phyloP scores from a whole-genome alignment of 2,113 vertebrate genomes.

The Bungarus multicinctus region DNA sequence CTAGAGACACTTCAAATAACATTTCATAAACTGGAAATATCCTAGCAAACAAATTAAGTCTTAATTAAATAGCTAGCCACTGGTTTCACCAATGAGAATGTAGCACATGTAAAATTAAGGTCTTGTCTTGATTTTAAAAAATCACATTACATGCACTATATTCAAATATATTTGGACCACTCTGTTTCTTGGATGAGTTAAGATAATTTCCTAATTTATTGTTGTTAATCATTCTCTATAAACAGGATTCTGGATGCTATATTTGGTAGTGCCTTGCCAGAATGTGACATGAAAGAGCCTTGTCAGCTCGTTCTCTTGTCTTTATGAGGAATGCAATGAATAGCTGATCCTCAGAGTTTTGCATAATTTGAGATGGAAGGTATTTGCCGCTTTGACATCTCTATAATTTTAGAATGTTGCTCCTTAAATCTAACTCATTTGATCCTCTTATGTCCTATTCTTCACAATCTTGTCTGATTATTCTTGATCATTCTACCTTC shows the following conservation, averaged over 20 bases:
- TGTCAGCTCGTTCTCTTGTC: background rate
- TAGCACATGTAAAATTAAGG: conserved; percentile 40
- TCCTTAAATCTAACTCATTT: background rate
- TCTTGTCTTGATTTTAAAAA: background rate
- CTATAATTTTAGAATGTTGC: background rate
- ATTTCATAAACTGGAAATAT: conserved; percentile 39
- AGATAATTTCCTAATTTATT: conserved; percentile 26
- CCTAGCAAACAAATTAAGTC: conserved; percentile 38
- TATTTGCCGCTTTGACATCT: background rate
- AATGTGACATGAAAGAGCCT: background rate
- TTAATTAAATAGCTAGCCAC: conserved; percentile 30
- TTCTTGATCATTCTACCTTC: background rate
- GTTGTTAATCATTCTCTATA: conserved; percentile 25
- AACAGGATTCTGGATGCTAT: background rate
- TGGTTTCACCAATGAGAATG: conserved; percentile 35
- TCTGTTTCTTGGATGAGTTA: conserved; percentile 26
- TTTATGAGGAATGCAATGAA: background rate
- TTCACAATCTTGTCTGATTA: background rate
- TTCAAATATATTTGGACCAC: background rate
- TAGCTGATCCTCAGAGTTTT: background rate
- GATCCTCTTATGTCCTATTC: background rate
- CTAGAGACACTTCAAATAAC: conserved; percentile 51
- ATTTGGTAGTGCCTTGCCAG: background rate
- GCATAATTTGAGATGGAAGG: background rate
- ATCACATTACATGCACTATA: background rate